Evolutionary conservation across 2,113 vertebrate genomes (phyloP).

Genomic region (Nicator chloris): DNA sequence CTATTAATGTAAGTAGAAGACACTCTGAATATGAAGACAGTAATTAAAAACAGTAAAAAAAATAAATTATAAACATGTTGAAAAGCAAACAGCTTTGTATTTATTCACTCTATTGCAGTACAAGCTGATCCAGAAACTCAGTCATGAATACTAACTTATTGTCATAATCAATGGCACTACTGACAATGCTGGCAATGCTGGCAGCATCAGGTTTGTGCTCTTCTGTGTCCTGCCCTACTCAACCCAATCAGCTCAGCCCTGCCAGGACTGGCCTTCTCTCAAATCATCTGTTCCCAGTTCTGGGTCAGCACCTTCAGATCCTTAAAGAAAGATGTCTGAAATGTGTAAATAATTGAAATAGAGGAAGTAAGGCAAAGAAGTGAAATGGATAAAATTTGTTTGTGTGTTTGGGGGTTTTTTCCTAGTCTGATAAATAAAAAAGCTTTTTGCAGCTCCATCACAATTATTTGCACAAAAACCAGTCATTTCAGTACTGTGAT

Average conservation of each 20-base stretch:
- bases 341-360: neutral
- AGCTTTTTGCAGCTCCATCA: neutral
- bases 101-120: neutral
- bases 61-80: neutral
- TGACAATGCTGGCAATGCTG: neutral
- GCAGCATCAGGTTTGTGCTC: neutral
- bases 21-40: neutral
- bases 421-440: neutral
- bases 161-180: neutral
- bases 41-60: neutral
- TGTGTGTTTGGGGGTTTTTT: rapidly evolving
- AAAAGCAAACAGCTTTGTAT: neutral
- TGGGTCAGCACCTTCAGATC: neutral
- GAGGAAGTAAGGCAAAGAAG: neutral
- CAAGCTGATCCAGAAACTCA: neutral
- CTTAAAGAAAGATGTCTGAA: neutral
- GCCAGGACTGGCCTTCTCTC: neutral
- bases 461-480: neutral
- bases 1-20: neutral
- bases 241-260: neutral
- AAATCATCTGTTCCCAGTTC: neutral
- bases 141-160: neutral
- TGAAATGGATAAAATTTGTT: neutral
- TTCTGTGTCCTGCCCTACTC: neutral
- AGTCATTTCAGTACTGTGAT: neutral